Percentiles rank a stretch among this genome's conserved stretches.
Evolutionary conservation across 2,113 vertebrate species (phyloP).

Genomic region (Notiomystis cincta): DNA sequence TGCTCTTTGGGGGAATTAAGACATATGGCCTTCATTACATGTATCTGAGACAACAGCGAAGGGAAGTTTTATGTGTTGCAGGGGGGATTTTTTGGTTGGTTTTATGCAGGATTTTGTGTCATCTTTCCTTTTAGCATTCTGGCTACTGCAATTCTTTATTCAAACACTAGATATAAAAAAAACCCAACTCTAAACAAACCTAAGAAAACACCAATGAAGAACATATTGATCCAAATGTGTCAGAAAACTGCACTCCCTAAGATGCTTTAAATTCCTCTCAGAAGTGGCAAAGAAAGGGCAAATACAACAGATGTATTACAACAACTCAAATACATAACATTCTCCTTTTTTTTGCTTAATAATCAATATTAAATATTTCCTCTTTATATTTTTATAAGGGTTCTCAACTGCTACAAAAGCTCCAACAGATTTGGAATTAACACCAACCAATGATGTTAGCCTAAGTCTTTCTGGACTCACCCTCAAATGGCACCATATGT

Average conservation of each 20-base stretch:
- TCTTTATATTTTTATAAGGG: neutral
- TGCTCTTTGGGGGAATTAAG: slow-evolving; percentile 9
- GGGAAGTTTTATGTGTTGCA: neutral
- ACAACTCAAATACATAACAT: neutral
- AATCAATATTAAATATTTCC: neutral
- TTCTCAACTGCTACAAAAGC: neutral
- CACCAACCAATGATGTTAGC: neutral
- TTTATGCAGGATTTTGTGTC: neutral
- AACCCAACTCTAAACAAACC: neutral
- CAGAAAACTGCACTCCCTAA: neutral
- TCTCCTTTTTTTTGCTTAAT: neutral
- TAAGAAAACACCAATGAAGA: neutral
- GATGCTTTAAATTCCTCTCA: neutral
- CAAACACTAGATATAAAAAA: neutral
- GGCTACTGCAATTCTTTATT: neutral
- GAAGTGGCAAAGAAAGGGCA: neutral
- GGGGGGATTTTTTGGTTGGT: neutral
- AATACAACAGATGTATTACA: neutral
- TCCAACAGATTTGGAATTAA: neutral
- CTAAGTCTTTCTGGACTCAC: neutral
- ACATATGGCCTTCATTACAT: slow-evolving; percentile 8
- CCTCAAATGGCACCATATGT: neutral
- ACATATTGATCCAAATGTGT: neutral
- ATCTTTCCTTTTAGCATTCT: neutral
- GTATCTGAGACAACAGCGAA: neutral